Evolutionary conservation across 2,797 vertebrate species (phyloP), one percentile per base, ranked within the genome.

Genomic region (Syngnathus rostellatus): DNA sequence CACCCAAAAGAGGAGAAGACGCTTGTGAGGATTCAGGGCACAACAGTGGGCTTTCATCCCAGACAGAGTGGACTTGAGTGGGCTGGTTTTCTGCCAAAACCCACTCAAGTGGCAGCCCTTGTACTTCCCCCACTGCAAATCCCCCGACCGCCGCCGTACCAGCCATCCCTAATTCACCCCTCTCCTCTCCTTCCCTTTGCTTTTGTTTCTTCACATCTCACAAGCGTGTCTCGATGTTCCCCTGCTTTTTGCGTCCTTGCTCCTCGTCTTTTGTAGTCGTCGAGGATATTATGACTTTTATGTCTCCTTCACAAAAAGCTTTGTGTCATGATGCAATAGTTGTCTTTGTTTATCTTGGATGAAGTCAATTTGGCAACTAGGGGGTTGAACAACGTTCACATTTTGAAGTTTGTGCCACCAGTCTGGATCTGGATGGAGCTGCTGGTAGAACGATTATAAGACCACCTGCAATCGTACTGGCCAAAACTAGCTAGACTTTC

Each of bases 41-140:
- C 63, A 81, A 66, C 71, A 82, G 73, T 12, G 68, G 69, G 77
- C 83, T 87, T 87, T 88, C 81, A 88, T 85, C 80, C 79, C 71
- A 82, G 85, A 80, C 73, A 81, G 83, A 87, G 85, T 87, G 85
- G 85, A 77, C 68, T 85, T 59, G 84, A 89, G 85, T 81, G 81
- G 83, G 80, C 70, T 81, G 75, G 80, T 76, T 72, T 53, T 2
- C 74, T 82, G 85, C 85, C 86, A 88, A 82, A 61, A 81, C 75
- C 85, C 81, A 77, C 84, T 86, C 79, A 81, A 82, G 87, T 85
- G 84, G 84, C 81, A 74, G 63, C 79, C 76, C 71, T 67, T 21
- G 7, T 74, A 68, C 76, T 75, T 72, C 77, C 73, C 67, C 55
- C 61, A 14, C 31, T 60, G 16, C 38, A 17, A 11, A 55, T 65